Base-by-base conservation (phyloP, 2,113 vertebrate genomes). In the Poicephalus gulielmi region DNA sequence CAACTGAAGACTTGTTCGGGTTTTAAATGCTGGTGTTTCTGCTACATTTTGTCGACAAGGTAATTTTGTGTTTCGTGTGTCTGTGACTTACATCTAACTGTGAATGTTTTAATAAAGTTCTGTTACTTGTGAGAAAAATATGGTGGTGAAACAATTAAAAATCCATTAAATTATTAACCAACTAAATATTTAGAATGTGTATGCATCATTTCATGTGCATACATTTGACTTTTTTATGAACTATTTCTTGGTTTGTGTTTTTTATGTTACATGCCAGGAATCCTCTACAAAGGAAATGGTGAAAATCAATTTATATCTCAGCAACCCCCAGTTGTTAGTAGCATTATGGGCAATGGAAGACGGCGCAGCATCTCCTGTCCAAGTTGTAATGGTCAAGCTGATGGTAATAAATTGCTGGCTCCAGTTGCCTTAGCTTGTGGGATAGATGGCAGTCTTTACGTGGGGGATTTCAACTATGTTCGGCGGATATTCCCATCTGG, bases 381-480 rank as follows among this genome's bases (percentile, higher is more conserved):
- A 2, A 99, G 99, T 83, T 99, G 99, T 91, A 99, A 99, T 10
- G 99, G 99, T 7, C 99, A 99, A 95, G 99, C 99, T 2, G 99
- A 99, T 37, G 99, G 99, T n/a, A 99, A 99, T 96, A 99, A 99
- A 96, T 98, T 99, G 18, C 53, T 99, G 96, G 99, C 99, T 33
- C 99, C 99, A 0, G 99, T 99, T 41, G 99, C 99, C 2, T 95
- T 99, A 84, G 99, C 99, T 2, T 99, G 99, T 94, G 99, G 99
- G 68, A 98, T 98, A 24, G 99, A 99, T 11, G 99, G 99, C 88
- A 99, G 99, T 30, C 98, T 99, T 5, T 99, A 99, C 5, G 99
- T 99, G 17, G 99, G 99, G 10, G 99, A 99, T 95, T 99, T 99
- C 98, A 99, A 99, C 98, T 99, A 99, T 64, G 99, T 99, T n/a